These are phyloP conservation scores for Melanogrammus aeglefinus DNA, from an alignment of 2,797 vertebrate genomes.

Conservation along the genomic window DNA sequence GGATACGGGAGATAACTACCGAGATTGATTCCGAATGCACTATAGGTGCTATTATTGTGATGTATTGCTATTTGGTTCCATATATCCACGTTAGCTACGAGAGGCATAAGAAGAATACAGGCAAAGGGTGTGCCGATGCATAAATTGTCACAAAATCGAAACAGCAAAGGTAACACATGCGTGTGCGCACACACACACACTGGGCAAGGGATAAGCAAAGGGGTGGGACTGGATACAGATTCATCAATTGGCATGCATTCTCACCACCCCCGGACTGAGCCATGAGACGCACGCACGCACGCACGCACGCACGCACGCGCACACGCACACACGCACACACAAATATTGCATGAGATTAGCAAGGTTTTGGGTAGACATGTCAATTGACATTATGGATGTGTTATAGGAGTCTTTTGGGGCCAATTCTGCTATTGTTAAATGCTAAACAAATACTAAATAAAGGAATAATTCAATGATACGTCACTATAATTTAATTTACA, in stretches of 20 bases:
- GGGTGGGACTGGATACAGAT: constrained; percentile 37
- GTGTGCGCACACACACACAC: constrained; percentile 3
- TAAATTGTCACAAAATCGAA: constrained; percentile 23
- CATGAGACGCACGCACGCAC: neutral
- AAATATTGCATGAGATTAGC: too few species aligned
- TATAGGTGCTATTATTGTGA: neutral
- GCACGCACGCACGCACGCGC: neutral
- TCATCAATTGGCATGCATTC: constrained; percentile 36
- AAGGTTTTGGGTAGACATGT: too few species aligned
- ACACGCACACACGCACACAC: neutral
- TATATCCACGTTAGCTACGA: neutral
- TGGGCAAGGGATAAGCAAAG: constrained; percentile 33
- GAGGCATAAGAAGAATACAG: constrained; percentile 2
- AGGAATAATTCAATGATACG: too few species aligned
- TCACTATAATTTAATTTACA: too few species aligned
- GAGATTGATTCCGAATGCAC: neutral
- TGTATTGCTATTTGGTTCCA: constrained; percentile 25
- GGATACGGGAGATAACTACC: neutral
- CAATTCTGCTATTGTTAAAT: too few species aligned
- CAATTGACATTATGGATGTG: too few species aligned
- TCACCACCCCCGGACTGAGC: constrained; percentile 15
- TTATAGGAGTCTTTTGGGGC: too few species aligned
- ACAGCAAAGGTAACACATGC: neutral
- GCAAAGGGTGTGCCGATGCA: constrained; percentile 26
- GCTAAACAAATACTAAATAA: too few species aligned